phyloP scores from a whole-genome alignment of 2,797 vertebrate species.

The Gorsachius magnificus region DNA sequence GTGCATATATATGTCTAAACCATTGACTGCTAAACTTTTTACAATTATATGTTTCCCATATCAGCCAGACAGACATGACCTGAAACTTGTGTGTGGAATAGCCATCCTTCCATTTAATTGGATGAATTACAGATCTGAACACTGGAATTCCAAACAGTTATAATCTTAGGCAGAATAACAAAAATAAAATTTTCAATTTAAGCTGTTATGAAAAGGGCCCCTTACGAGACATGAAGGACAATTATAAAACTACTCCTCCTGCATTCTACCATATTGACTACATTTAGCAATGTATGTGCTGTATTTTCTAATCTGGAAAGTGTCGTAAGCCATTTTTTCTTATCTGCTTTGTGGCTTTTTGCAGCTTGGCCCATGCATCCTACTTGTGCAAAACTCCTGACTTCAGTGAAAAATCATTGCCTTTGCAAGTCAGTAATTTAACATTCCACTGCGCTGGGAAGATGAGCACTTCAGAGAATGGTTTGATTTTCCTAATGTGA shows the following conservation, averaged over 20 bases:
- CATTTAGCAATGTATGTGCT: not conserved
- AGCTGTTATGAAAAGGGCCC: not conserved
- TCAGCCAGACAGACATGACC: not conserved
- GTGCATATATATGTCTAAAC: not conserved
- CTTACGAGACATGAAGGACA: not conserved
- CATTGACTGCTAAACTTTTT: not conserved
- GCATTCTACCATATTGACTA: not conserved
- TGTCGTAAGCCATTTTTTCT: not conserved
- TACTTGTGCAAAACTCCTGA: not conserved
- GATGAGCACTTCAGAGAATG: not conserved
- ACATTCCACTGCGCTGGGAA: not conserved
- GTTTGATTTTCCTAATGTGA: conserved; percentile 33
- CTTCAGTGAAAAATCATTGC: not conserved
- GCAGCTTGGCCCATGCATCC: not conserved
- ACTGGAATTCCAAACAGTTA: not conserved
- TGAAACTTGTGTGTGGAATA: not conserved
- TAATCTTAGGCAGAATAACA: not conserved
- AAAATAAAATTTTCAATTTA: not conserved
- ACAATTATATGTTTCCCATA: not conserved
- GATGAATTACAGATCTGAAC: not conserved
- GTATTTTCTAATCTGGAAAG: not conserved
- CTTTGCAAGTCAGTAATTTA: conserved; percentile 13
- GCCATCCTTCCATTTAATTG: not conserved
- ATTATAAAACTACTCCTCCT: not conserved
- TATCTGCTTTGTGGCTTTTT: not conserved